These are phyloP conservation scores for Philonicus albiceps DNA, from an alignment of 2,888 invertebrate genomes.

Conservation along the genomic window DNA sequence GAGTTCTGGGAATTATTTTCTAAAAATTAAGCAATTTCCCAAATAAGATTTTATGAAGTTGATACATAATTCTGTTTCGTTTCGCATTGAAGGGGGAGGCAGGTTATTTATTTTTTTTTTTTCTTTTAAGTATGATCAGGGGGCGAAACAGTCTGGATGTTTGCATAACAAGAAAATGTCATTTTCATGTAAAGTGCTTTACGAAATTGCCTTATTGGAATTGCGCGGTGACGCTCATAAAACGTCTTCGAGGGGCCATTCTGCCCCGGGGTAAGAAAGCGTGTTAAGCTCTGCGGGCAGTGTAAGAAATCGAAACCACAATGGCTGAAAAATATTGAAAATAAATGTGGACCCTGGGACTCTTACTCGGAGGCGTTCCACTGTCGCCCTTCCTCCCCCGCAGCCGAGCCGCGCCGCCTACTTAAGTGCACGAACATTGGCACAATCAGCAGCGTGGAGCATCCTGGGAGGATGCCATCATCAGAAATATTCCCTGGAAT, in stretches of 20 bases:
- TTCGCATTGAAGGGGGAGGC: neutral
- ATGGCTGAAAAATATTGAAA: conserved; percentile 6
- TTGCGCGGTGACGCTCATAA: neutral
- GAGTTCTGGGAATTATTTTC: neutral
- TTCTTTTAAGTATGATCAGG: neutral
- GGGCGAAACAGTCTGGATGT: neutral
- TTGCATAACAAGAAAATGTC: conserved; percentile 35
- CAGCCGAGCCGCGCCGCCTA: neutral
- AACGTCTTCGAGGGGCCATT: neutral
- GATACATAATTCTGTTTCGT: neutral
- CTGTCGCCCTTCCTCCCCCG: too few species aligned
- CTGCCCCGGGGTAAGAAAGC: neutral
- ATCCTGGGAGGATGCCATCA: conserved; percentile 25
- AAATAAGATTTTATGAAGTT: neutral
- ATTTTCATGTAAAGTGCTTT: conserved; percentile 28
- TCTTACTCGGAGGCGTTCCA: neutral
- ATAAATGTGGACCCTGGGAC: neutral
- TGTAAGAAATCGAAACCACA: conserved; percentile 28
- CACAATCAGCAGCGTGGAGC: neutral
- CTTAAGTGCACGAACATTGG: neutral
- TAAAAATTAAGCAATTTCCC: neutral
- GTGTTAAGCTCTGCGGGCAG: neutral
- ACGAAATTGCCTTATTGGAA: conserved; percentile 21
- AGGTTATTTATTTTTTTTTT: neutral
- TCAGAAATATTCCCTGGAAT: conserved; percentile 13